These are phyloP conservation scores for Pteria penguin DNA, from an alignment of 2,888 invertebrate genomes.

Conservation along the genomic window DNA sequence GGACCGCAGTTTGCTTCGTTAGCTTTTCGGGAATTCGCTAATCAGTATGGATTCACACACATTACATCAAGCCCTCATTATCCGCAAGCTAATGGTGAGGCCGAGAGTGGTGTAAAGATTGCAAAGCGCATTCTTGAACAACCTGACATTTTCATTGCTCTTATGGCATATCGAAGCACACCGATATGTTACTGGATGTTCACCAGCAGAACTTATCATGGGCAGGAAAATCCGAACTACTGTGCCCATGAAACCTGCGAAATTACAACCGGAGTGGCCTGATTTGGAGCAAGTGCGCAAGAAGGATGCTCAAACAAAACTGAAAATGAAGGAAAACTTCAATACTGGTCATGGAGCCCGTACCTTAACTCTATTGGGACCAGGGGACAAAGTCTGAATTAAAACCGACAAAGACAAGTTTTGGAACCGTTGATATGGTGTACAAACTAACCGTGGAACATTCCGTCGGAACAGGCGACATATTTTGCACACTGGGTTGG, in stretches of 20 bases:
- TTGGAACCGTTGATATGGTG: too few species aligned
- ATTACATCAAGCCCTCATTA: slow-evolving; percentile 8
- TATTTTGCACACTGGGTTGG: too few species aligned
- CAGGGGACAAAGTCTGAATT: too few species aligned
- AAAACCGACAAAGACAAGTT: too few species aligned
- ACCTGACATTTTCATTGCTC: not conserved
- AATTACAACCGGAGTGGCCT: slow-evolving; percentile 18
- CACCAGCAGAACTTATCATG: slow-evolving; percentile 12
- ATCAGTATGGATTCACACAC: not conserved
- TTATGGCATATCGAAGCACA: too few species aligned
- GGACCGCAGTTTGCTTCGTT: not conserved
- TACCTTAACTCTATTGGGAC: too few species aligned
- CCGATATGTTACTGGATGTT: too few species aligned
- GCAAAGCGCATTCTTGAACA: not conserved
- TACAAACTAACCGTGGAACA: too few species aligned
- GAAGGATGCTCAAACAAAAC: not conserved
- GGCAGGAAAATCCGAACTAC: slow-evolving; percentile 27
- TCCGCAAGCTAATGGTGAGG: slow-evolving; percentile 11
- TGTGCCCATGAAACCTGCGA: slow-evolving; percentile 14
- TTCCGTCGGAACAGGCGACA: too few species aligned
- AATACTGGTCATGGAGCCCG: too few species aligned
- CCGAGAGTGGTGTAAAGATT: not conserved
- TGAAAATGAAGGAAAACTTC: too few species aligned
- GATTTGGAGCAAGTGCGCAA: not conserved
- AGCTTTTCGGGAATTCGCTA: not conserved